Conservation (phyloP, 2,888 invertebrate species). For the Digitonthophagus gazella region DNA sequence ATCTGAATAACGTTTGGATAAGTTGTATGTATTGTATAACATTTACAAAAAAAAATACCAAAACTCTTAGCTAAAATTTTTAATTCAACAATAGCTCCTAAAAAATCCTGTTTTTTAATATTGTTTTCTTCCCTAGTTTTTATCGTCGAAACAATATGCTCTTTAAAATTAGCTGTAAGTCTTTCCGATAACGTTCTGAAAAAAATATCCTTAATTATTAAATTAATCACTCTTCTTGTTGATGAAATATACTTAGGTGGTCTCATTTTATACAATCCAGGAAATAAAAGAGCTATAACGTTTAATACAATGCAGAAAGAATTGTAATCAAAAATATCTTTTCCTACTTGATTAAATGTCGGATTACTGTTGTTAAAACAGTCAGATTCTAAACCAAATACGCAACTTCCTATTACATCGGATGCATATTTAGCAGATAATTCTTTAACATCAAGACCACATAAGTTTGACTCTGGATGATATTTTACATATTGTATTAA, state of each 20-base stretch:
- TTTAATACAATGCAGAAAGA: slow-evolving; percentile 23
- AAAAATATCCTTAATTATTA: not conserved
- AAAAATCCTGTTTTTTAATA: slow-evolving; percentile 50
- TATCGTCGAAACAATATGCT: slow-evolving; percentile 43
- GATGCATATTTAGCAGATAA: slow-evolving; percentile 38
- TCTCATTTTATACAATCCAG: slow-evolving; percentile 25
- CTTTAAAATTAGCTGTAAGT: slow-evolving; percentile 41
- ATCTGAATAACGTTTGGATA: slow-evolving; percentile 24
- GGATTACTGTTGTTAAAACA: slow-evolving; percentile 45
- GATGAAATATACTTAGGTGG: slow-evolving; percentile 20
- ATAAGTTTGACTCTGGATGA: not conserved
- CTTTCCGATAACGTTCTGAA: slow-evolving; percentile 24
- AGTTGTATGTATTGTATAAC: not conserved
- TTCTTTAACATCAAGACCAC: slow-evolving; percentile 29
- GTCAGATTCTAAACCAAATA: slow-evolving; percentile 50
- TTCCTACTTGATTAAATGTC: slow-evolving; percentile 34
- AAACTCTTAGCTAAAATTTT: slow-evolving; percentile 29
- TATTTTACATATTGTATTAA: slow-evolving; percentile 13
- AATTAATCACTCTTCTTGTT: not conserved
- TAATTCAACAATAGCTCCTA: slow-evolving; percentile 48
- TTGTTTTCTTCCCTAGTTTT: slow-evolving; percentile 46
- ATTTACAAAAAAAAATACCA: slow-evolving; percentile 14
- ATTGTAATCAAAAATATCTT: slow-evolving; percentile 31
- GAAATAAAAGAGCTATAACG: slow-evolving; percentile 24
- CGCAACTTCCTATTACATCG: slow-evolving; percentile 52